Conservation (phyloP, 2,888 invertebrate genomes). For the Nemotelus nigrinus region DNA sequence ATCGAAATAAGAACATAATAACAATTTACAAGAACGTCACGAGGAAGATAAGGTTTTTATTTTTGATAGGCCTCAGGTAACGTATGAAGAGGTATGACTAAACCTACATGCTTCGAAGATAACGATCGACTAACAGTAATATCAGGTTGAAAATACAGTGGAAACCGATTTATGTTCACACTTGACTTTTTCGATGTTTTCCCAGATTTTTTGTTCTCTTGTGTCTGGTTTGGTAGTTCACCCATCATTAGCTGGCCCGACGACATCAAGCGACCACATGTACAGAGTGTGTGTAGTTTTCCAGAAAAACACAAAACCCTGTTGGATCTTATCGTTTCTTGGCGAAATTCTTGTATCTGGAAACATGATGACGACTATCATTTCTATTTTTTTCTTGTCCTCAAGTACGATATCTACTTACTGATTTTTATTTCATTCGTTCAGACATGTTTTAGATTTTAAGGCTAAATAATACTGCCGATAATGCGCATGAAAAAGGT, state of each 20-base stretch:
- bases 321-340: neutral
- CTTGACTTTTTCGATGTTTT: constrained; percentile 4
- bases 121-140: neutral
- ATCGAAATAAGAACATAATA: neutral
- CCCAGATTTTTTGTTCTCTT: neutral
- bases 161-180: constrained; percentile 37
- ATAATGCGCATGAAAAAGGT: constrained; percentile 25
- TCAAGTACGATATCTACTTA: neutral
- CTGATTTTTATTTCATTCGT: neutral
- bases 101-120: neutral
- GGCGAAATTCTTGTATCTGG: neutral
- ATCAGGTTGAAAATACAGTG: constrained; percentile 28
- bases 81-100: constrained; percentile 1
- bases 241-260: neutral
- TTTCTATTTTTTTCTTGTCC: neutral
- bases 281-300: neutral
- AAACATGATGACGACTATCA: constrained; percentile 3
- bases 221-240: neutral
- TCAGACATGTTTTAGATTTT: constrained; percentile 41
- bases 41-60: neutral
- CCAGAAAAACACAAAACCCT: neutral
- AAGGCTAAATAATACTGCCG: constrained; percentile 7
- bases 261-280: too few relatives aligned
- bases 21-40: neutral
- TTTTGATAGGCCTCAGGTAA: constrained; percentile 8